Base-by-base conservation (phyloP, 2,797 vertebrate species). In the Botia kubotai region DNA sequence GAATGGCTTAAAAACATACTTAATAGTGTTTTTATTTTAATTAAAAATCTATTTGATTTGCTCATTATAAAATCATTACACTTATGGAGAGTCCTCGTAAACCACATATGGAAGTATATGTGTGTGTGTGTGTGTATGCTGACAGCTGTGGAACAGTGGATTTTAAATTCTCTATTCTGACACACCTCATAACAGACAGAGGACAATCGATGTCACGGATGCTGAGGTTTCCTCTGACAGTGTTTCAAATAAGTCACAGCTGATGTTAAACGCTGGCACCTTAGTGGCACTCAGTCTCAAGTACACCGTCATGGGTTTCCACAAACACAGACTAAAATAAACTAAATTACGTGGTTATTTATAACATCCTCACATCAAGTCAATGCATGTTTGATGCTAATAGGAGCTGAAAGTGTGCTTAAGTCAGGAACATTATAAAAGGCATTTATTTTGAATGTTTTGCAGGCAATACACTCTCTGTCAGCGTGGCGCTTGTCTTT, bases 311-410 rank as follows among this genome's bases (percentile, higher is more conserved):
- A 21, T 4, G 52, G 8, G 46, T 81, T 84, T 72, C 43, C 46
- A 70, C 62, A 55, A 53, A 68, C 62, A 69, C 7, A 13, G 33
- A 19, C 39, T 23, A 52, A 72, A 72, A 72, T 68, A 76, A 60
- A 79, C 65, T 23, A 36, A 5, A 70, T 77, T 68, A 12, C 68
- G 13, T 46, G 58, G 19, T 26, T 79, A 80, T 84, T 82, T 72
- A 69, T 76, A 79, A 75, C 58, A 43, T 39, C 16, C 69, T 55
- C 48, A 50, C 19, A 63, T 77, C 66, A 62, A 14, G 23, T 72
- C 55, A 66, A 53, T 60, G 75, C 62, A 69, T 21, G 21, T 52
- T 29, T 52, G 46, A 75, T 57, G 17, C 33, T 7, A 48, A 4
- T 26, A 58, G 60, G 43, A 75, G 50, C 43, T 2, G 33, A 69